Conservation (phyloP, 2,797 vertebrate genomes). For the Chelon auratus region DNA sequence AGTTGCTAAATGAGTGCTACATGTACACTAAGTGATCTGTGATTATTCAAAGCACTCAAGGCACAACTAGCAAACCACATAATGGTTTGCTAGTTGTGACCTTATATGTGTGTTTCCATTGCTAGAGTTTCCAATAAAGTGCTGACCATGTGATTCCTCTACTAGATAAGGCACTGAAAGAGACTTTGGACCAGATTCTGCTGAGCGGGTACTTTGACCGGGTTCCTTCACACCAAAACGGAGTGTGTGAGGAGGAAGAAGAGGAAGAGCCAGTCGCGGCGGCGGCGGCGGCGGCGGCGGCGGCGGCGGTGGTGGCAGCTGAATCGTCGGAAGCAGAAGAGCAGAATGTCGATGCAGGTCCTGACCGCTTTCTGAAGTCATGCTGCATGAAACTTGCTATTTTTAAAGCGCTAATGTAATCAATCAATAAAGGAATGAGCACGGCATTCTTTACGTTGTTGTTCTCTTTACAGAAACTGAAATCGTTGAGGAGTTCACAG, state of each 20-base stretch:
- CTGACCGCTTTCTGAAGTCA: conserved; percentile 7
- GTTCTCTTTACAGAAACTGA: conserved; percentile 87
- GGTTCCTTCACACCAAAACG: conserved; percentile 92
- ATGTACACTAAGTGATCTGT: neutral
- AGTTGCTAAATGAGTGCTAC: too few species aligned
- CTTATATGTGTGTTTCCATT: conserved; percentile 1
- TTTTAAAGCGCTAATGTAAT: conserved; percentile 38
- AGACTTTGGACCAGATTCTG: conserved; percentile 91
- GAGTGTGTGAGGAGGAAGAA: conserved; percentile 90
- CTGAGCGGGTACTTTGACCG: conserved; percentile 95
- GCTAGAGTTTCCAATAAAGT: conserved; percentile 5
- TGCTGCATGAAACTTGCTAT: neutral
- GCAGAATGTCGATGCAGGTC: conserved; percentile 89
- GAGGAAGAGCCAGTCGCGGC: conserved; percentile 77
- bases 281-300: conserved; percentile 36
- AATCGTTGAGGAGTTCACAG: conserved; percentile 91
- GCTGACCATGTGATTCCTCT: conserved; percentile 19
- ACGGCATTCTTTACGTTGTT: conserved; percentile 25
- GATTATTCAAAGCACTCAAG: neutral
- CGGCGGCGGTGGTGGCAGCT: conserved; percentile 36
- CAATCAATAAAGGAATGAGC: neutral
- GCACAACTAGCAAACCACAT: too few species aligned
- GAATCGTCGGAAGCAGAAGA: conserved; percentile 85
- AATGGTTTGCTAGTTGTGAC: neutral
- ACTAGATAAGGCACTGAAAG: conserved; percentile 93